phyloP scores from a whole-genome alignment of 2,888 invertebrate species.

The Drosophila histrio region DNA sequence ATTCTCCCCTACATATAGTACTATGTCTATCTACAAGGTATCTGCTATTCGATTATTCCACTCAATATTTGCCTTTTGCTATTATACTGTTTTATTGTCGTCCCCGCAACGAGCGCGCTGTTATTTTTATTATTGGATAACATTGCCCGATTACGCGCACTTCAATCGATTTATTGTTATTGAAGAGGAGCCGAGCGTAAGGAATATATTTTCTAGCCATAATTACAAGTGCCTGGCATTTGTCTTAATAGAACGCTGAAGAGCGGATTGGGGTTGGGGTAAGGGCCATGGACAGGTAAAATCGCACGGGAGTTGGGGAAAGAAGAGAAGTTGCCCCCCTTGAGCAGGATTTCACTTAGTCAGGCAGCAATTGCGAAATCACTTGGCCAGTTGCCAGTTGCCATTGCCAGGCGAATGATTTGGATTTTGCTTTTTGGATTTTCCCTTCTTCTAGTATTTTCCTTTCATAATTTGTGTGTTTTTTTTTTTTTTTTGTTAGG shows the following conservation, averaged over 20 bases:
- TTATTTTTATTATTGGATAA: constrained; percentile 75
- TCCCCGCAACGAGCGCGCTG: constrained; percentile 45
- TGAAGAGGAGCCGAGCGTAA: constrained; percentile 49
- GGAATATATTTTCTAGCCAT: constrained; percentile 63
- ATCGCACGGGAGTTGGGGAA: constrained; percentile 1
- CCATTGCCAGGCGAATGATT: constrained; percentile 44
- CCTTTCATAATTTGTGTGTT: constrained; percentile 8
- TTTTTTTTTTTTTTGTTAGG: constrained; percentile 20
- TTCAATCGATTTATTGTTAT: constrained; percentile 77
- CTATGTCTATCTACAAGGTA: no score
- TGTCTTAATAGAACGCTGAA: constrained; percentile 32
- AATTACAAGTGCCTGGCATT: constrained; percentile 68
- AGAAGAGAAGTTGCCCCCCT: background rate
- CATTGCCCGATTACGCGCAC: constrained; percentile 75
- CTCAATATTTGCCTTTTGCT: background rate
- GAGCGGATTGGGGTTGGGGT: background rate
- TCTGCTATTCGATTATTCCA: background rate
- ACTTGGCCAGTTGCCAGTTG: constrained; percentile 55
- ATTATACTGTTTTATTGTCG: constrained; percentile 48
- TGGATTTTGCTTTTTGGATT: constrained; percentile 27
- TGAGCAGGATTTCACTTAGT: constrained; percentile 32
- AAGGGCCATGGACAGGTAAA: constrained; percentile 43
- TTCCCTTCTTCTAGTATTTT: background rate
- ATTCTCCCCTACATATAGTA: no score
- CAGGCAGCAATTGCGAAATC: constrained; percentile 35